Percentiles rank a stretch among this genome's conserved stretches.
Conservation (phyloP, 1,140 invertebrate genomes). For the Ooceraea biroi region DNA sequence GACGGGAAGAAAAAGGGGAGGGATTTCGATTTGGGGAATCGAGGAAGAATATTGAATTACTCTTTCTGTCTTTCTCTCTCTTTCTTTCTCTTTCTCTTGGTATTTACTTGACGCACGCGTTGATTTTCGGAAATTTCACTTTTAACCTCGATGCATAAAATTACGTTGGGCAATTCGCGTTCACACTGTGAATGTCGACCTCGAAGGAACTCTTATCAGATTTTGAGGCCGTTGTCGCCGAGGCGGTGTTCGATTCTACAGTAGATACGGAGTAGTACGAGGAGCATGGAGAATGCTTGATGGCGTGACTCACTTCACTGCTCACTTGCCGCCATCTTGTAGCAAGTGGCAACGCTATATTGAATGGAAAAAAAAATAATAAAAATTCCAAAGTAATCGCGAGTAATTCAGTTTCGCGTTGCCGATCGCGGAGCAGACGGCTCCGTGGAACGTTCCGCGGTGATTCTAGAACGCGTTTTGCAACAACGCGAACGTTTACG, state of each 20-base stretch:
- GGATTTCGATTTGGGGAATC: too few species aligned
- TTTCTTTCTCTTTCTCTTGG: too few species aligned
- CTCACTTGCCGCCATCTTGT: conserved; percentile 13
- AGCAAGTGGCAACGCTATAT: not conserved
- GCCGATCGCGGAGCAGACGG: not conserved
- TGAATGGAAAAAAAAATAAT: not conserved
- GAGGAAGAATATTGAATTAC: too few species aligned
- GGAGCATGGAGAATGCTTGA: conserved; percentile 1
- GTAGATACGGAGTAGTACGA: not conserved
- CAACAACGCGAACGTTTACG: not conserved
- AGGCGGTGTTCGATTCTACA: not conserved
- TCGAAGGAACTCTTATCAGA: not conserved
- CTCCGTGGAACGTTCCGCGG: too few species aligned
- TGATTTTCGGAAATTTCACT: not conserved
- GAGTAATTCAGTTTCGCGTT: not conserved
- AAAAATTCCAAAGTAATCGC: not conserved
- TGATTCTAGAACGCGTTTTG: not conserved
- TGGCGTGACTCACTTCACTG: not conserved
- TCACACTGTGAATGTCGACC: not conserved
- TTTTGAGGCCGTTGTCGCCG: not conserved
- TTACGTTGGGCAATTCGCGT: not conserved
- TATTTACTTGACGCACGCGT: not conserved
- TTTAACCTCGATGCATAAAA: conserved; percentile 8
- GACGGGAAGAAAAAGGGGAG: too few species aligned
- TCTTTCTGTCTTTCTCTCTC: too few species aligned